Evolutionary conservation across 2,888 invertebrate species (phyloP).

Genomic region (Tupiocoris notatus): DNA sequence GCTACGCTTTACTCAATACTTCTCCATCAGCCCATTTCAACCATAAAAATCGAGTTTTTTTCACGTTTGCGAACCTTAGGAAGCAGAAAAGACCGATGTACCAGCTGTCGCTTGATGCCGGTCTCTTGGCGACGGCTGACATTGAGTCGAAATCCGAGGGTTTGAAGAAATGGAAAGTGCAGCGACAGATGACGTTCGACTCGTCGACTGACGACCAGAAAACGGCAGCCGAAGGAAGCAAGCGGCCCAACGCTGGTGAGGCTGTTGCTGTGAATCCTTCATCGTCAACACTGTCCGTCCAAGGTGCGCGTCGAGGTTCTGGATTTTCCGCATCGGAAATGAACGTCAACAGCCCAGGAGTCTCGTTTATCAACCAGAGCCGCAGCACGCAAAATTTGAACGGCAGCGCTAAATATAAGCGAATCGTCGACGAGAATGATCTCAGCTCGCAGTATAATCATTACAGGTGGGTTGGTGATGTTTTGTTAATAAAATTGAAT

Average conservation of each 20-base stretch:
- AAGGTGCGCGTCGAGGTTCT: constrained; percentile 5
- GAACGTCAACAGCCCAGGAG: constrained; percentile 47
- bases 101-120: constrained; percentile 50
- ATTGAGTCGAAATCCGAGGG: constrained; percentile 30
- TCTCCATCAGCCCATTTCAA: too few relatives aligned
- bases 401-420: constrained; percentile 31
- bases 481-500: not conserved
- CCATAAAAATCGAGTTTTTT: not conserved
- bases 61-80: too few relatives aligned
- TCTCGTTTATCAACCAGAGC: constrained; percentile 48
- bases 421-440: constrained; percentile 60
- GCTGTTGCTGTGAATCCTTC: not conserved
- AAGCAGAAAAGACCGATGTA: constrained; percentile 42
- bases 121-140: constrained; percentile 43
- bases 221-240: constrained; percentile 39
- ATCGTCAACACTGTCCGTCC: constrained; percentile 13
- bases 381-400: constrained; percentile 48
- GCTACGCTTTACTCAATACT: too few relatives aligned
- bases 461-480: constrained; percentile 57
- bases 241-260: not conserved
- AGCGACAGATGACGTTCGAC: constrained; percentile 50
- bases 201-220: constrained; percentile 45
- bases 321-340: constrained; percentile 48
- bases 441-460: constrained; percentile 73
- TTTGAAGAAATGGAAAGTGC: constrained; percentile 46